Evolutionary conservation across 1,140 invertebrate species (phyloP), one percentile per base, ranked within the genome.

Genomic region (Gryllus bimaculatus): DNA sequence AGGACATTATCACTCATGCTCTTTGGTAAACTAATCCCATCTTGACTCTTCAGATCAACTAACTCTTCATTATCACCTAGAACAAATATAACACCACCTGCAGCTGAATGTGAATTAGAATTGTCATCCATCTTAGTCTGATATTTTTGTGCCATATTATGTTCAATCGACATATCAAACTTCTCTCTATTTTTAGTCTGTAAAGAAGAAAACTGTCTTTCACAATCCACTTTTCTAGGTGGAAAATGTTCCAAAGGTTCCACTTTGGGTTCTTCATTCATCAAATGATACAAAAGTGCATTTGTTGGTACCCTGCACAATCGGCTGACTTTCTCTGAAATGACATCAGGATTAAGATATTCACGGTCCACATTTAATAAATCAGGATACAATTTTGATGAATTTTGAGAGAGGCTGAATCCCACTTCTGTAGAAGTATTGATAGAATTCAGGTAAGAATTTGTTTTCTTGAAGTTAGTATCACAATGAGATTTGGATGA

Each of bases 41-140:
- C 18, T 66, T 66, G 54, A 66, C 54, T 48, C 78, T 90, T 90
- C 75, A 89, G 82, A 13, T 88, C 86, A 13, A 91, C 87, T 78
- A 91, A 83, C 81, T 90, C 89, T 75, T 93, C 92, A 83, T 93
- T 90, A 77, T 92, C 92, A n/a, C 93, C 93, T 15, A 94, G 85
- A 12, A 92, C 92, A 83, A 94, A 94, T 77, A 77, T 77, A n/a
- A 92, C 86, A 1, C 94, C 93, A 48, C 78, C 74, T 76, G 83
- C 81, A 82, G 82, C 81, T 10, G 81, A 74, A 76, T 82, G 82
- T 81, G 83, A 83, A 48, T 79, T 77, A 39, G 82, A 80, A 66
- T 66, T 66, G 26, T 39, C 26, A 39, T 39, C 26, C 5, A n/a
- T n/a, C n/a, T 39, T 39, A 39, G 26, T 39, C 26, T 39, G 26